Conservation (phyloP, 2,113 vertebrate species). For the Oceanodroma tethys region DNA sequence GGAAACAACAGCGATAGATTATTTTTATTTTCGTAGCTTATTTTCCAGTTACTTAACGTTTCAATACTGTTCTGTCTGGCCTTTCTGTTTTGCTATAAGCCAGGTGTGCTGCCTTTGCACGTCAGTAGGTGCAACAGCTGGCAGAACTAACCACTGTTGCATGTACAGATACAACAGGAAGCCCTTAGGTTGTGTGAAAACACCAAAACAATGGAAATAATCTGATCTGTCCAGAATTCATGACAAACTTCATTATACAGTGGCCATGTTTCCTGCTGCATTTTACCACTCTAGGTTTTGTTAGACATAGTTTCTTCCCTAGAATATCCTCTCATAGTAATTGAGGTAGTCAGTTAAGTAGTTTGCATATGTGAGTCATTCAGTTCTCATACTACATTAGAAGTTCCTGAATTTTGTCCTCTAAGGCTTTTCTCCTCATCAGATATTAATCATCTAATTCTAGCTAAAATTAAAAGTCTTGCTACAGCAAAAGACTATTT, state of each 20-base stretch:
- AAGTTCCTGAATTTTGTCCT: neutral
- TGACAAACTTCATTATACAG: neutral
- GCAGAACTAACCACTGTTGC: neutral
- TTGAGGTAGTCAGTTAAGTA: neutral
- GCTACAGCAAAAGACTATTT: neutral
- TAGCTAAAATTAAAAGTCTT: neutral
- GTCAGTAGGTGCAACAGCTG: neutral
- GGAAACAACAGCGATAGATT: neutral
- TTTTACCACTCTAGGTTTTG: neutral
- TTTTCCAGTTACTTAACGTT: neutral
- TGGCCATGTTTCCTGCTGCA: neutral
- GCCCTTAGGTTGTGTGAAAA: neutral
- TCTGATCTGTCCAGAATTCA: neutral
- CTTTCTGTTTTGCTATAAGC: neutral
- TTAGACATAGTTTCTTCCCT: neutral
- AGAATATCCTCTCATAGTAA: neutral
- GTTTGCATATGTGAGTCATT: neutral
- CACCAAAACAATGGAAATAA: neutral
- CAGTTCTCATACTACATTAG: neutral
- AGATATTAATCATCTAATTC: neutral
- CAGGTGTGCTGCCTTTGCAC: neutral
- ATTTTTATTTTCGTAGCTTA: neutral
- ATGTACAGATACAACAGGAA: neutral
- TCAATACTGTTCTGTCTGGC: neutral
- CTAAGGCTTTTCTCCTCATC: neutral